phyloP scores from a whole-genome alignment of 64 coral and sea anemone species.

The Hydrozoanthus tunicans region DNA sequence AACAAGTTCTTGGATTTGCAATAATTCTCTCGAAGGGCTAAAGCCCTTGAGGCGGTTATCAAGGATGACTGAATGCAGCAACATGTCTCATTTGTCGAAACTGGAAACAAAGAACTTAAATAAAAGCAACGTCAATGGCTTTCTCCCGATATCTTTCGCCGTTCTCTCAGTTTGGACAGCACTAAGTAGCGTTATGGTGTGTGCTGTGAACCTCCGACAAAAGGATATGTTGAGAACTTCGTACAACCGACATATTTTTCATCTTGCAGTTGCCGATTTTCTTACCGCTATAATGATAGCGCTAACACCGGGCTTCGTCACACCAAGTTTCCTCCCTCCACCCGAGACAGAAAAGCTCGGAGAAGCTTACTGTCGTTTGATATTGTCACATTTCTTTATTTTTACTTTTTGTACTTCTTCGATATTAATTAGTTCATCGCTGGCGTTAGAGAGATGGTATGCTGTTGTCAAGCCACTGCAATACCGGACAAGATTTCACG shows the following conservation, averaged over 20 bases:
- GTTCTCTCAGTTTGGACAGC: constrained; percentile 41
- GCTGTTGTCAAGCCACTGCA: constrained; percentile 63
- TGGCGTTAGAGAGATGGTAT: constrained; percentile 72
- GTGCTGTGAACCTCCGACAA: constrained; percentile 54
- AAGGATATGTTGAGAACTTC: constrained; percentile 59
- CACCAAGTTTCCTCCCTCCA: neutral
- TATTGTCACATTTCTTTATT: constrained; percentile 65
- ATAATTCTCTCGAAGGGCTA: neutral
- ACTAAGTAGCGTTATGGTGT: constrained; percentile 47
- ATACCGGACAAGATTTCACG: constrained; percentile 65
- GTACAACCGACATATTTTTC: constrained; percentile 69
- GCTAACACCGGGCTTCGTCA: constrained; percentile 70
- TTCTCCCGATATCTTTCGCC: constrained; percentile 26
- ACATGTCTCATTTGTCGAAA: neutral
- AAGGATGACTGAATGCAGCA: constrained; percentile 8
- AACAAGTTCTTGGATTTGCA: neutral
- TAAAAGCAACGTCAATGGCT: neutral
- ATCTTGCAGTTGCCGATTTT: constrained; percentile 66
- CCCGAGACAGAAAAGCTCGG: constrained; percentile 28
- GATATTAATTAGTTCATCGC: constrained; percentile 54
- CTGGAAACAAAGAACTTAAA: neutral
- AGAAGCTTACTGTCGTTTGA: constrained; percentile 61
- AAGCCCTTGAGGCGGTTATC: neutral
- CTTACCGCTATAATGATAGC: constrained; percentile 37
- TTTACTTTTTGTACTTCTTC: constrained; percentile 59